Percentiles rank a stretch among this genome's conserved stretches.
Evolutionary conservation across 2,888 invertebrate species (phyloP).

Genomic region (Dicyrtoma fusca): DNA sequence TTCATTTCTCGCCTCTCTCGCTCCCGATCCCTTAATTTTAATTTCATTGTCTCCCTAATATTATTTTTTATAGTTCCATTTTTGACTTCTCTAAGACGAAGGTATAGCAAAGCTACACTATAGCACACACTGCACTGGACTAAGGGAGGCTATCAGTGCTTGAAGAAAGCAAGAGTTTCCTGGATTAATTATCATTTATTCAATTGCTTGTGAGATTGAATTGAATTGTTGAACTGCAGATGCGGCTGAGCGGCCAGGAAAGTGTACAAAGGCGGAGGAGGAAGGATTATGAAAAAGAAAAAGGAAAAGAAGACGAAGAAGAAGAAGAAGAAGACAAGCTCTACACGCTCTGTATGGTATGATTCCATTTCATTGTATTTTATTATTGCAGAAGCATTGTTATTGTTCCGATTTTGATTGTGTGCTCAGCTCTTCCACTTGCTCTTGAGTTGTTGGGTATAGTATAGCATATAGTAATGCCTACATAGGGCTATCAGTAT

Average conservation of each 20-base stretch:
- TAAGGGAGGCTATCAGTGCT: no score
- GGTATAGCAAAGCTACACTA: no score
- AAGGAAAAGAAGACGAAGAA: neutral
- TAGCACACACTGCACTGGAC: no score
- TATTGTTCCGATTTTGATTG: constrained; percentile 16
- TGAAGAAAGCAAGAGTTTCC: constrained; percentile 16
- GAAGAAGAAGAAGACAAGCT: constrained; percentile 3
- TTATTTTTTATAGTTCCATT: neutral
- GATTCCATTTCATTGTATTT: constrained; percentile 6
- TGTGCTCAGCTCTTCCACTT: neutral
- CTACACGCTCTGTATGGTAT: neutral
- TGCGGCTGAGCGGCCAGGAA: neutral
- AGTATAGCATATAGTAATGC: no score
- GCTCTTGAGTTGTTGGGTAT: no score
- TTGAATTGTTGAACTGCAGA: neutral
- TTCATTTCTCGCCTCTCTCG: constrained; percentile 48
- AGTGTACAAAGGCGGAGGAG: neutral
- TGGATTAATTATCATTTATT: constrained; percentile 35
- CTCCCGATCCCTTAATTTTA: constrained; percentile 47
- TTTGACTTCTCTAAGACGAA: no score
- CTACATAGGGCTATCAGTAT: no score
- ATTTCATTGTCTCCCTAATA: constrained; percentile 47
- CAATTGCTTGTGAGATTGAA: constrained; percentile 13
- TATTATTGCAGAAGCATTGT: constrained; percentile 20
- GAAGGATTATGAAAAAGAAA: constrained; percentile 2